Percentiles rank a stretch among this genome's conserved stretches.
Evolutionary conservation across 2,797 vertebrate species (phyloP).

Genomic region (Semaprochilodus insignis): DNA sequence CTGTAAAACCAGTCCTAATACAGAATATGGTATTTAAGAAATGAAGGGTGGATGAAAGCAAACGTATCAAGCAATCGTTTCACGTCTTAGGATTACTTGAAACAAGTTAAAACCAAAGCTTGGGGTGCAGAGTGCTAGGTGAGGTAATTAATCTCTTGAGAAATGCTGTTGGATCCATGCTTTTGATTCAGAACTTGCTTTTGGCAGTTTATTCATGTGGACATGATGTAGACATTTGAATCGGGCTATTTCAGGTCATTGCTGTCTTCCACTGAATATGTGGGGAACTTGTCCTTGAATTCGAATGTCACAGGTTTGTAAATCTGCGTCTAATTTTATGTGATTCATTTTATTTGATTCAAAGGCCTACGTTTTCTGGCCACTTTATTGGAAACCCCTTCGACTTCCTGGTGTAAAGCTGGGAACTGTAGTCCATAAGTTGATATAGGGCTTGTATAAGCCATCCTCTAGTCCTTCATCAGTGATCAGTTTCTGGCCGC

Average conservation of each 20-base stretch:
- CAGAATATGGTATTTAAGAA: not conserved
- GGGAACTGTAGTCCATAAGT: not conserved
- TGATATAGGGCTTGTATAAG: not conserved
- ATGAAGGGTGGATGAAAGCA: not conserved
- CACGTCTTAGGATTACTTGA: not conserved
- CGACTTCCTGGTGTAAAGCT: not conserved
- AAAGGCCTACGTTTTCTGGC: not conserved
- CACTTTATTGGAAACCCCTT: not conserved
- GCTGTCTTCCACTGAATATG: not conserved
- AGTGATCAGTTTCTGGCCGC: too few relatives aligned
- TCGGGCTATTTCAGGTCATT: not conserved
- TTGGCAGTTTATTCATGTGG: not conserved
- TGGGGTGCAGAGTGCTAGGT: not conserved
- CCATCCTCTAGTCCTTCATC: too few relatives aligned
- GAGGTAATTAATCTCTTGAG: not conserved
- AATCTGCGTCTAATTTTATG: not conserved
- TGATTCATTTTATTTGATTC: not conserved
- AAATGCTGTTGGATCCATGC: not conserved
- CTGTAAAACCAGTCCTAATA: not conserved
- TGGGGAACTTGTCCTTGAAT: not conserved
- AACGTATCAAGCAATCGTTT: not conserved
- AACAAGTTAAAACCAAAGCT: not conserved
- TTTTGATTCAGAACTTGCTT: not conserved
- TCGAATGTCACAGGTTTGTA: not conserved
- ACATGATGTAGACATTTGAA: not conserved